Conservation (phyloP, 2,113 vertebrate species). For the Mystacornis crossleyi region DNA sequence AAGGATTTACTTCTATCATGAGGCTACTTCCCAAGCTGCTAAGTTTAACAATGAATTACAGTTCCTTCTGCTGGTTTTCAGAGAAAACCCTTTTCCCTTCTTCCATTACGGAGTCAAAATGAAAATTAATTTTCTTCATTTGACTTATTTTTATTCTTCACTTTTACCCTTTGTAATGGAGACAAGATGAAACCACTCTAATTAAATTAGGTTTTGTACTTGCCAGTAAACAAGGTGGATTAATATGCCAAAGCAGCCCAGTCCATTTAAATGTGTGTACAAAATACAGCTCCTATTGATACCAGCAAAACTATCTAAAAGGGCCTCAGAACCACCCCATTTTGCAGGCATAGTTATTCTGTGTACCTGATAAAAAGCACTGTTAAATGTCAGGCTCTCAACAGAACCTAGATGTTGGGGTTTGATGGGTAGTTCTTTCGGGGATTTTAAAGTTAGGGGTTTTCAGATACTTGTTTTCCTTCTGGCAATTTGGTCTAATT, state of each 20-base stretch:
- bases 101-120: background rate
- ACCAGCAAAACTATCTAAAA: background rate
- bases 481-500: background rate
- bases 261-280: rapidly evolving
- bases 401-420: background rate
- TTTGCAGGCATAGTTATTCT: background rate
- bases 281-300: background rate
- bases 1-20: background rate
- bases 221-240: background rate
- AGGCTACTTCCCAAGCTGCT: background rate
- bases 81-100: background rate
- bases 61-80: background rate
- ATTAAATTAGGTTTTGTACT: background rate
- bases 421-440: background rate
- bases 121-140: background rate
- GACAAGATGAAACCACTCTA: background rate
- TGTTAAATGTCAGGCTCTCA: background rate
- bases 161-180: background rate
- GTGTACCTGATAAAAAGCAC: background rate
- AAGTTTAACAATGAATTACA: background rate
- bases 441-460: rapidly evolving
- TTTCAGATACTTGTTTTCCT: background rate
- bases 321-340: background rate
- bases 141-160: background rate
- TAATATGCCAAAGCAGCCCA: background rate